A percentile compares a stretch with the other conserved stretches of the same genome.
Conservation (phyloP, 2,113 vertebrate genomes). For the Gasterosteus aculeatus region DNA sequence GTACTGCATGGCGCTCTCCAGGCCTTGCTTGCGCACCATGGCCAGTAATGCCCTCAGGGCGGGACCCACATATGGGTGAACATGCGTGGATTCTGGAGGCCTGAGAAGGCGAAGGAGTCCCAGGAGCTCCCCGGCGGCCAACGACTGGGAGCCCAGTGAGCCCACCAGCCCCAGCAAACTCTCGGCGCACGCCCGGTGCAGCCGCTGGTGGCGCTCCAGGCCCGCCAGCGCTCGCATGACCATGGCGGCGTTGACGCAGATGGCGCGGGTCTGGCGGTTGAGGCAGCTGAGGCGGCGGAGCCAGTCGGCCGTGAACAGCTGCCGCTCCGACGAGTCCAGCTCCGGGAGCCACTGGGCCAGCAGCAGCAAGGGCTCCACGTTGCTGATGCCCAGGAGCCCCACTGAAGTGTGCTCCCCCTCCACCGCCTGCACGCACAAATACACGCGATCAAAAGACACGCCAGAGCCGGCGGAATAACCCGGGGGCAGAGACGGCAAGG, state of each 20-base stretch:
- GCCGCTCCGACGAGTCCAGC: conserved; percentile 89
- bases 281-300: conserved; percentile 92
- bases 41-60: conserved; percentile 87
- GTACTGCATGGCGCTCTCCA: conserved; percentile 94
- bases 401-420: conserved; percentile 97
- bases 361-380: conserved; percentile 94
- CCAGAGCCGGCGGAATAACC: not conserved
- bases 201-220: conserved; percentile 78
- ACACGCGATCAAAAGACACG: not conserved
- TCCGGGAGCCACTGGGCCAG: conserved; percentile 97
- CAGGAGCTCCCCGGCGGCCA: conserved; percentile 89
- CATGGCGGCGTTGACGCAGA: conserved; percentile 94
- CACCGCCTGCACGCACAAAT: conserved; percentile 83
- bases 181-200: conserved; percentile 88
- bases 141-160: conserved; percentile 91
- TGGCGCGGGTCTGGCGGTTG: conserved; percentile 92
- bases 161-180: conserved; percentile 90
- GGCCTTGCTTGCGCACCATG: conserved; percentile 92
- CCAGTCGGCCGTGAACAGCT: conserved; percentile 93
- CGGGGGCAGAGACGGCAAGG: not conserved
- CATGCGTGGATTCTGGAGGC: conserved; percentile 77
- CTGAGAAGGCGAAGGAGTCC: conserved; percentile 86
- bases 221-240: conserved; percentile 86
- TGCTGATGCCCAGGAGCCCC: conserved; percentile 95
- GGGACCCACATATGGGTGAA: conserved; percentile 87